Evolutionary conservation across 2,797 vertebrate genomes (phyloP).

Genomic region (Tamandua tetradactyla): DNA sequence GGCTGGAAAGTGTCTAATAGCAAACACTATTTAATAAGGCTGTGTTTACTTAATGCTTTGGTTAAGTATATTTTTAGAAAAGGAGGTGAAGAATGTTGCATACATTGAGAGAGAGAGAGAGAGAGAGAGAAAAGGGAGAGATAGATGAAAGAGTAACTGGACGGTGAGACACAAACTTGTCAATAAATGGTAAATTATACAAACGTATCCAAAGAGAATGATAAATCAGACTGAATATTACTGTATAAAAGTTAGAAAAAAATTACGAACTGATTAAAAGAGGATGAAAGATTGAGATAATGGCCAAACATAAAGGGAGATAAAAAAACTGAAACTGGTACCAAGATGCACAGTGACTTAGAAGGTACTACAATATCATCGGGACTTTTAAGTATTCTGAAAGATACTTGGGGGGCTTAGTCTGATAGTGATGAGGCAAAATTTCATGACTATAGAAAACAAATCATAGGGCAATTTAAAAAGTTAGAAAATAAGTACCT

Average conservation of each 20-base stretch:
- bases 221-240: not conserved
- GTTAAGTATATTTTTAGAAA: not conserved
- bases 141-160: not conserved
- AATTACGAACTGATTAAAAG: not conserved
- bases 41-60: constrained; percentile 15
- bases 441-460: not conserved
- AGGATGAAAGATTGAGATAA: not conserved
- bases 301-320: not conserved
- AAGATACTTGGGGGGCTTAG: not conserved
- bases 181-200: not conserved
- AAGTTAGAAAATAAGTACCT: not conserved
- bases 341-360: not conserved
- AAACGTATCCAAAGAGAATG: not conserved
- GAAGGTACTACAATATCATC: not conserved
- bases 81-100: not conserved
- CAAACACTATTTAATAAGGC: constrained; percentile 29
- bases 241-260: not conserved
- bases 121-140: too few relatives aligned
- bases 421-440: not conserved
- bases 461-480: not conserved
- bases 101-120: not conserved
- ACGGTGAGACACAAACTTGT: not conserved
- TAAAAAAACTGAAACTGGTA: not conserved
- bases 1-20: constrained; percentile 52
- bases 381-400: not conserved